Evolutionary conservation across 1,140 invertebrate species (phyloP).

Genomic region (Drosophila miranda): DNA sequence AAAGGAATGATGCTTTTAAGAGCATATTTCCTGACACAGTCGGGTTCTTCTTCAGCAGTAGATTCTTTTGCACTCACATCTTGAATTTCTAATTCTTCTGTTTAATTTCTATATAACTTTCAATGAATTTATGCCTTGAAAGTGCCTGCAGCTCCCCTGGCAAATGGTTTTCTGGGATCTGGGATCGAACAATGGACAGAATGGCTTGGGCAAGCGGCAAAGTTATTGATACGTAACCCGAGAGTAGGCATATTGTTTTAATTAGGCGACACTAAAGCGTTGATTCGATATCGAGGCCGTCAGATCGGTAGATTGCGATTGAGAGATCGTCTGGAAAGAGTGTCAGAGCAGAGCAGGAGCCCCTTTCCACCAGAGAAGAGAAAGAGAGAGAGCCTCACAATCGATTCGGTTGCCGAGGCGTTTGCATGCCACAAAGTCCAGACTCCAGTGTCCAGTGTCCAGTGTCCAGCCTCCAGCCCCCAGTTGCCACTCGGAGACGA

Average conservation of each 20-base stretch:
- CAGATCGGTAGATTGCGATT: slow-evolving; percentile 67
- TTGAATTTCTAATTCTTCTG: too few relatives aligned
- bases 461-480: too few relatives aligned
- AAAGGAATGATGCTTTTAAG: too few relatives aligned
- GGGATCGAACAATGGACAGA: slow-evolving; percentile 37
- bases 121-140: too few relatives aligned
- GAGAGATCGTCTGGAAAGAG: slow-evolving; percentile 60
- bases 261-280: slow-evolving; percentile 68
- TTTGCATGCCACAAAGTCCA: slow-evolving; percentile 49
- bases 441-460: too few relatives aligned
- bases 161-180: too few relatives aligned
- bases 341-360: neutral
- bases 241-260: slow-evolving; percentile 78
- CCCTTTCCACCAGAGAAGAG: neutral
- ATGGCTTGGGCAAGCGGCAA: slow-evolving; percentile 37
- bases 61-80: too few relatives aligned
- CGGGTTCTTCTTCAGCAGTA: too few relatives aligned
- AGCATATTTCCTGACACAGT: too few relatives aligned
- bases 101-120: too few relatives aligned
- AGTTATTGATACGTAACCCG: slow-evolving; percentile 71
- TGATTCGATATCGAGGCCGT: slow-evolving; percentile 65
- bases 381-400: slow-evolving; percentile 17
- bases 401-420: slow-evolving; percentile 35
- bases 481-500: too few relatives aligned
- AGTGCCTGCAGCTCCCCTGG: too few relatives aligned